phyloP scores from a whole-genome alignment of 2,113 vertebrate genomes.

The Triplophysa rosa region DNA sequence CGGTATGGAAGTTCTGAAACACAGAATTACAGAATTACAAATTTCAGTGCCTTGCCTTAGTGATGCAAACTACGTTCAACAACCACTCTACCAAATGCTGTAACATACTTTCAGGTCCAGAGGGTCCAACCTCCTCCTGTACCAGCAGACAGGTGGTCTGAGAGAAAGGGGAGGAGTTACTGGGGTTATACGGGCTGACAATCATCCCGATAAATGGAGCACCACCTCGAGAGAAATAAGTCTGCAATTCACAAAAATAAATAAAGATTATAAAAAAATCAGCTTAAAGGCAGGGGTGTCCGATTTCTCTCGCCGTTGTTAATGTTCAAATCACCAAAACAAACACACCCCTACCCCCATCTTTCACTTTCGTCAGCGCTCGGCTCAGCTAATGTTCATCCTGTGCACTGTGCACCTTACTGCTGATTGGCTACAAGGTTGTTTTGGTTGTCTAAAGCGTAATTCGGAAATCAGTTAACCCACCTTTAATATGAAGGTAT shows the following conservation, averaged over 20 bases:
- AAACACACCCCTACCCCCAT: no score
- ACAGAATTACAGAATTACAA: background rate
- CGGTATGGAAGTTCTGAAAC: constrained; percentile 89
- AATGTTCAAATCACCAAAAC: no score
- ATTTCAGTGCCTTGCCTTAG: background rate
- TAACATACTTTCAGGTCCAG: constrained; percentile 85
- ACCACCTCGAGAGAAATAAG: constrained; percentile 95
- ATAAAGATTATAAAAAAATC: background rate
- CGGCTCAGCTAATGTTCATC: no score
- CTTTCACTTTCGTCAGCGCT: no score
- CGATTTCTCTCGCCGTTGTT: no score
- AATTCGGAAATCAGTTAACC: no score
- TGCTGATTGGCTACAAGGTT: no score
- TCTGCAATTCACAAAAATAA: constrained; percentile 68
- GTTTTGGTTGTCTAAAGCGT: no score
- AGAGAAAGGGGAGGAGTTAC: constrained; percentile 88
- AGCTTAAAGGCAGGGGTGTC: no score
- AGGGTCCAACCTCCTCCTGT: constrained; percentile 80
- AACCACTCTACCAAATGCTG: background rate
- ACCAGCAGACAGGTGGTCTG: constrained; percentile 94
- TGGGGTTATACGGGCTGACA: constrained; percentile 93
- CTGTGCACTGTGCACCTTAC: no score
- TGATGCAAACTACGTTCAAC: background rate
- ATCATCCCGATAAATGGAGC: constrained; percentile 98
- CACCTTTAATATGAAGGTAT: no score